phyloP scores from a whole-genome alignment of 2,797 vertebrate genomes.

The Myiotriccus ornatus region DNA sequence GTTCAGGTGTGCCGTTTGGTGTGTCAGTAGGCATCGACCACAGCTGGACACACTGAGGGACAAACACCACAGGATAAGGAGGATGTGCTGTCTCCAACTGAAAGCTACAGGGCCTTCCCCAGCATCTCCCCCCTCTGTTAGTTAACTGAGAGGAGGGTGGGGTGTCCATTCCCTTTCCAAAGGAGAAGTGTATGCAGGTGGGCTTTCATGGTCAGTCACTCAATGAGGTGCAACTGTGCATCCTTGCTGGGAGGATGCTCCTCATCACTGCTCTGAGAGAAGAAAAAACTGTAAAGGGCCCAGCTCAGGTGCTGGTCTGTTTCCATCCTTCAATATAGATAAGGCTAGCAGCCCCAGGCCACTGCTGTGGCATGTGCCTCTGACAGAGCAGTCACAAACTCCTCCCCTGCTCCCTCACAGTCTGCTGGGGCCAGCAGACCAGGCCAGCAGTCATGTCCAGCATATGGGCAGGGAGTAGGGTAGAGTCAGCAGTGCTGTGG shows the following conservation, averaged over 20 bases:
- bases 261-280: not conserved
- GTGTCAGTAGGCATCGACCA: not conserved
- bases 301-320: not conserved
- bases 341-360: not conserved
- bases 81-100: not conserved
- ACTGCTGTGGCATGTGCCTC: fast-evolving
- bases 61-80: not conserved
- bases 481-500: not conserved
- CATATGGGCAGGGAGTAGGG: not conserved
- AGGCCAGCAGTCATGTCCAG: not conserved
- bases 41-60: not conserved
- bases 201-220: not conserved
- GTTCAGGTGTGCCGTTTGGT: not conserved
- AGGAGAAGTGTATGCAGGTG: not conserved
- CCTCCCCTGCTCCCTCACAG: fast-evolving
- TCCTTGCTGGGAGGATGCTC: not conserved
- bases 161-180: not conserved
- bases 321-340: not conserved
- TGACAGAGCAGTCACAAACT: not conserved
- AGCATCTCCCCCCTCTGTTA: not conserved
- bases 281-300: not conserved
- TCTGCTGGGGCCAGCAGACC: not conserved
- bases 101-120: not conserved
- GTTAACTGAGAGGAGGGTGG: not conserved
- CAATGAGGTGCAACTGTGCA: not conserved